Conservation (phyloP, 2,113 vertebrate genomes). For the Choloepus hoffmanni region DNA sequence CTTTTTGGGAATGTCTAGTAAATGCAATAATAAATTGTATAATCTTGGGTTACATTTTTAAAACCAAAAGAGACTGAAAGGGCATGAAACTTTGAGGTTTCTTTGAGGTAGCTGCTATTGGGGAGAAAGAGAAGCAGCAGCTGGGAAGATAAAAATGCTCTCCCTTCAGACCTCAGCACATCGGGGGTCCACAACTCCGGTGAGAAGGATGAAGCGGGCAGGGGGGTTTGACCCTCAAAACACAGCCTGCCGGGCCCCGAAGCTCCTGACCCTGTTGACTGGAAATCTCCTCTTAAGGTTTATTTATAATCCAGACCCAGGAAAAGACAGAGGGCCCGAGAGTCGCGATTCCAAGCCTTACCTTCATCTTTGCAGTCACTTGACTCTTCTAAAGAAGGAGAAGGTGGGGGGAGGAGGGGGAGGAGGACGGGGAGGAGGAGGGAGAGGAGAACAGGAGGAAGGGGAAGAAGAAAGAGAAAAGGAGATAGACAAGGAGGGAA, state of each 20-base stretch:
- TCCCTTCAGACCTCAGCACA: not conserved
- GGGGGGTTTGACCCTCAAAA: not conserved
- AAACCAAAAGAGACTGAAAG: not conserved
- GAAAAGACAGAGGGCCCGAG: not conserved
- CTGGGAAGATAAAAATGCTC: not conserved
- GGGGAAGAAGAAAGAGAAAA: not conserved
- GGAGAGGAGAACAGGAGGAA: not conserved
- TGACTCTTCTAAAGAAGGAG: slow-evolving; percentile 58
- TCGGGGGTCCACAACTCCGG: no score
- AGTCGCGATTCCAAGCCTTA: rapidly evolving
- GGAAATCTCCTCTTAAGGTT: not conserved
- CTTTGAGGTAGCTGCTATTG: not conserved
- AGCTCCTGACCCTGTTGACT: not conserved
- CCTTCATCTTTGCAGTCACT: slow-evolving; percentile 60
- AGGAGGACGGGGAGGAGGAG: not conserved
- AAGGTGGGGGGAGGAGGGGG: not conserved
- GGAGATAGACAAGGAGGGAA: no score
- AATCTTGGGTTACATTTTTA: not conserved
- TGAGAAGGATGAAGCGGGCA: not conserved
- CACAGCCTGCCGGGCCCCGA: no score
- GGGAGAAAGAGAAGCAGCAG: not conserved
- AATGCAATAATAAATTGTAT: not conserved
- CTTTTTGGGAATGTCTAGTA: not conserved
- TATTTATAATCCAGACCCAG: rapidly evolving
- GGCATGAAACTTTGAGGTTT: not conserved